Base-by-base conservation (phyloP, 2,113 vertebrate genomes). In the Brachyistius frenatus region DNA sequence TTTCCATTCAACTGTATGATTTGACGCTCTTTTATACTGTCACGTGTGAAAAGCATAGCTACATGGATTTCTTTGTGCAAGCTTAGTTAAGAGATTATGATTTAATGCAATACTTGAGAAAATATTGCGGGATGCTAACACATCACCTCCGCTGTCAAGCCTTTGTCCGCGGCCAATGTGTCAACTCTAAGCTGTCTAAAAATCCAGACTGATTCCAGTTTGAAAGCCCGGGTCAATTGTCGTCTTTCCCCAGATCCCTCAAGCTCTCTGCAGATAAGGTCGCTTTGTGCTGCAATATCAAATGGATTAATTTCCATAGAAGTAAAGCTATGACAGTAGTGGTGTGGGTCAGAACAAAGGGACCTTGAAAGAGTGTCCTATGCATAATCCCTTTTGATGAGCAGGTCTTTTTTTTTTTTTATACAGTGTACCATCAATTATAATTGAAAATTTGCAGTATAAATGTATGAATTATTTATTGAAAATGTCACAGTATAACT, bases 251-350 rank as follows among this genome's bases (percentile, higher is more conserved):
- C 37, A 65, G 35, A 67, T 67, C 37, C 47, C 2, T 10, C 13
- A n/a, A n/a, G n/a, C 13, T 61, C 47, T 56, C 54, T 62, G 67
- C 46, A 46, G 57, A 76, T 46, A 65, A 75, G 33, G 67, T 71
- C 55, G n/a, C 33, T 65, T 35, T 73, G 55, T 60, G 10, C 5
- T 69, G 23, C 49, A 73, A 16, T 65, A 64, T 63, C 50, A 75
- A 14, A 44, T 1, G 8, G 2, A 68, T 50, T 36, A 5, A 80
- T 73, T 78, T 80, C 47, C 79, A 87, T 64, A 49, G 5, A 10
- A 16, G 13, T 10, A 33, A 65, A 68, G 49, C 1, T 5, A 16
- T 5, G 32, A 10, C 11, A n/a, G 8, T 44, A 8, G 14, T 4
- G 0, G 3, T 44, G 7, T 50, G 5, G 47, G 8, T 3, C 41